Base-by-base conservation (phyloP, 2,888 invertebrate genomes). In the Xestobium rufovillosum region DNA sequence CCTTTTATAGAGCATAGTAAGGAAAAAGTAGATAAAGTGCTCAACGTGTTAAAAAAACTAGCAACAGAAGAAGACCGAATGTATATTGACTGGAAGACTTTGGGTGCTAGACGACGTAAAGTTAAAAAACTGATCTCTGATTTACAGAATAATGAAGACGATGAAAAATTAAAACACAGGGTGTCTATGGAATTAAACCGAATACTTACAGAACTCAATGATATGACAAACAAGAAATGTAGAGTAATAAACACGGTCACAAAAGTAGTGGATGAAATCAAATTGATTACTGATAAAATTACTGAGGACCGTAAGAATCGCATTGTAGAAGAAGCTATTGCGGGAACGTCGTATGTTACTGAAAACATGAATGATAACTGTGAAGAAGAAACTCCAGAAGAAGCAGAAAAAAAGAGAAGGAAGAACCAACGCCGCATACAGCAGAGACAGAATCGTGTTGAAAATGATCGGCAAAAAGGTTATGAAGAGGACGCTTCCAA, bases 401-500 rank as follows among this genome's bases (percentile, higher is more conserved):
- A 39, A 2, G 41, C 39, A 16, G 50, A 48, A 3, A 48, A 34
- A 25, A 53, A 44, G 36, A 50, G 51, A 38, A 57, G 53, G 44
- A 61, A 57, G 42, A 63, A 61, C 32, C 56, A 56, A 42, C 53
- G 55, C 36, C 45, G 63, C 30, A 57, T 53, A 15, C 54, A 55
- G 33, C 57, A 60, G 14, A 56, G 60, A 30, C 55, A 56, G 33
- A 58, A 57, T 31, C 57, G 55, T 35, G 50, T 52, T 1, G 61
- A 54, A 38, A 46, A 44, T 13, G 54, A 51, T 38, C 52, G 48
- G 36, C 47, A 50, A 28, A 53, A 50, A 42, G 61, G 61, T 1
- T 62, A 65, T 42, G 65, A 60, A 31, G 70, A 71, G 46, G 67
- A 72, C 37, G 66, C 71, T 8, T 57, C 64, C 17, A 64, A 60